A percentile compares a stretch with the other conserved stretches of the same genome.
Evolutionary conservation across 2,113 vertebrate species (phyloP).

Genomic region (Cyanistes caeruleus): DNA sequence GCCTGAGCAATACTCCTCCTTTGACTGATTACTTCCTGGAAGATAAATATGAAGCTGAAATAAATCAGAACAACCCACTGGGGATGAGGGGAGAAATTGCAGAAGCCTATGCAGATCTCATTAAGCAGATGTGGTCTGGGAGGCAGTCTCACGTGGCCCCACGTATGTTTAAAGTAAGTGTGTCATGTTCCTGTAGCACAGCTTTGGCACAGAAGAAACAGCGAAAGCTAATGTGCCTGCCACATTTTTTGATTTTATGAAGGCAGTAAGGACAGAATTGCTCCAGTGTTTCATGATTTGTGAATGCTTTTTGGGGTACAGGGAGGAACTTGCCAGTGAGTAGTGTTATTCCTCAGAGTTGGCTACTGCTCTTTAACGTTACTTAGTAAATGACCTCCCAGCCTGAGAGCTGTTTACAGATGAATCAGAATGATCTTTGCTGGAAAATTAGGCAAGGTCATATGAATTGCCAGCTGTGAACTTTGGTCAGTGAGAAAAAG

Average conservation of each 20-base stretch:
- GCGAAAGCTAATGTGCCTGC: neutral
- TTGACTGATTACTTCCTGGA: slow-evolving; percentile 94
- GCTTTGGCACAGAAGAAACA: neutral
- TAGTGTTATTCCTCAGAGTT: neutral
- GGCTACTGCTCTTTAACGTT: neutral
- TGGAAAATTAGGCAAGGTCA: neutral
- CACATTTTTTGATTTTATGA: neutral
- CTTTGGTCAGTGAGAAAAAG: neutral
- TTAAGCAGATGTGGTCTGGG: slow-evolving; percentile 97
- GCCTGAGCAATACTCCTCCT: slow-evolving; percentile 91
- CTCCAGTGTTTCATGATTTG: neutral
- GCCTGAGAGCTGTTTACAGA: neutral
- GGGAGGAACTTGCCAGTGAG: neutral
- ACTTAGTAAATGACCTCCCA: neutral
- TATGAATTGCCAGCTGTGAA: neutral
- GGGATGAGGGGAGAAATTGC: slow-evolving; percentile 98
- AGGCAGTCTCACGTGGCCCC: slow-evolving; percentile 89
- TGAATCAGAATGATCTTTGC: neutral
- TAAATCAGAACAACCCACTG: slow-evolving; percentile 93
- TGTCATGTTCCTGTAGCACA: neutral
- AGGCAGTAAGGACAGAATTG: neutral
- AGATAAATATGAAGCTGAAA: slow-evolving; percentile 91
- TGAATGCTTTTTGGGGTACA: neutral
- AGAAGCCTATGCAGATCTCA: slow-evolving; percentile 93
- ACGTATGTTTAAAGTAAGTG: slow-evolving; percentile 91